phyloP scores from a whole-genome alignment of 2,888 invertebrate species.

The Pimpla rufipes region DNA sequence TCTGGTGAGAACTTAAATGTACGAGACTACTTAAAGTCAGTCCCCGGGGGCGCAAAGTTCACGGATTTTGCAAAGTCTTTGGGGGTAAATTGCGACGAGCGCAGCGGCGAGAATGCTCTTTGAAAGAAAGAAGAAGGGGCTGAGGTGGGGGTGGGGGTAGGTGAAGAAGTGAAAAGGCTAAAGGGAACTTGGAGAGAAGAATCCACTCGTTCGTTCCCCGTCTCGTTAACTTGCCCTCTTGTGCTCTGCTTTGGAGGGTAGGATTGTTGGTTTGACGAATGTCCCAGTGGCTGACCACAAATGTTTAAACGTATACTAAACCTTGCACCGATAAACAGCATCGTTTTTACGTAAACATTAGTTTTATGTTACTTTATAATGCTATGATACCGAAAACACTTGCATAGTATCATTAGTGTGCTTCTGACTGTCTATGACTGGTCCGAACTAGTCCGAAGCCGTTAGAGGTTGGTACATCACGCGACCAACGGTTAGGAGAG shows the following conservation, averaged over 20 bases:
- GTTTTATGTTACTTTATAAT: background rate
- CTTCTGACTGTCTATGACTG: no score
- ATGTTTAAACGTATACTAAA: background rate
- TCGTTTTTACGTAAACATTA: background rate
- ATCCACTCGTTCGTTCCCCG: slow-evolving; percentile 32
- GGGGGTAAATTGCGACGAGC: slow-evolving; percentile 14
- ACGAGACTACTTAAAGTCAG: slow-evolving; percentile 55
- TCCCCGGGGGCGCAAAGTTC: slow-evolving; percentile 45
- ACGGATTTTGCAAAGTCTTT: slow-evolving; percentile 61
- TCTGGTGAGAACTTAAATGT: slow-evolving; percentile 59
- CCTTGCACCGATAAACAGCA: background rate
- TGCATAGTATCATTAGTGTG: no score
- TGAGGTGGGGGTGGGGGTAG: background rate
- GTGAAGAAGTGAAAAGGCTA: slow-evolving; percentile 37
- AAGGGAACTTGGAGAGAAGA: slow-evolving; percentile 28
- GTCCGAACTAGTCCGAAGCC: no score
- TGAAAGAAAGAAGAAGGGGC: slow-evolving; percentile 24
- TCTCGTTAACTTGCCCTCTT: slow-evolving; percentile 15
- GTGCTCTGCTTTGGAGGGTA: background rate
- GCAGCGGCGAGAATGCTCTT: slow-evolving; percentile 49
- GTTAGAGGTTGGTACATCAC: no score
- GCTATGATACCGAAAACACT: no score
- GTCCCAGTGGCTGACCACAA: background rate
- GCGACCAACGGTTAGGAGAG: no score
- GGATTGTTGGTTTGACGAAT: background rate